Evolutionary conservation across 2,888 invertebrate genomes (phyloP).

Genomic region (Drosophila robusta): DNA sequence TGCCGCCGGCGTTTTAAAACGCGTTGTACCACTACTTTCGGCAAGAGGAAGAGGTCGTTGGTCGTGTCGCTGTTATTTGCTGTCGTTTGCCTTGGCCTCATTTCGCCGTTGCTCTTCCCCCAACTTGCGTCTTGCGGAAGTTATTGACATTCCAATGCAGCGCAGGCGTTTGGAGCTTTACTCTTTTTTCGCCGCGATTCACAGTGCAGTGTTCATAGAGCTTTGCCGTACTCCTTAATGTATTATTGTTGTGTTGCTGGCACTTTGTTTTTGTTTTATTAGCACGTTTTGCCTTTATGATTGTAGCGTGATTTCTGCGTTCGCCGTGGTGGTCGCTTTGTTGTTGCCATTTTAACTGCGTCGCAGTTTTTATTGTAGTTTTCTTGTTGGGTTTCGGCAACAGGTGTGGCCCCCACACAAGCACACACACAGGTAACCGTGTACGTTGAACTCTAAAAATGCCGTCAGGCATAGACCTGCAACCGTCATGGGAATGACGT

Average conservation of each 20-base stretch:
- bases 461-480: conserved; percentile 13
- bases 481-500: conserved; percentile 65
- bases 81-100: conserved; percentile 75
- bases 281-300: conserved; percentile 75
- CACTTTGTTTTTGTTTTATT: conserved; percentile 66
- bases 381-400: conserved; percentile 64
- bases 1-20: conserved; percentile 53
- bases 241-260: conserved; percentile 22
- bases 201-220: conserved; percentile 24
- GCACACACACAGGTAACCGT: conserved; percentile 23
- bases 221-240: conserved; percentile 13
- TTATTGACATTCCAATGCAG: conserved; percentile 58
- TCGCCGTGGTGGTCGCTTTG: conserved; percentile 26
- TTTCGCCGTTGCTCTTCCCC: conserved; percentile 47
- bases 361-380: conserved; percentile 66
- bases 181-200: conserved; percentile 5
- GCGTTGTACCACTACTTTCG: conserved; percentile 33
- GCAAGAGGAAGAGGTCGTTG: conserved; percentile 21
- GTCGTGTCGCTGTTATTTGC: conserved; percentile 32
- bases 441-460: conserved; percentile 69
- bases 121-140: conserved; percentile 40
- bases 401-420: conserved; percentile 71
- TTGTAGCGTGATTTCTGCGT: conserved; percentile 70
- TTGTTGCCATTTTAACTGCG: conserved; percentile 63
- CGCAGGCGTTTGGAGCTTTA: conserved; percentile 15